Evolutionary conservation across 2,113 vertebrate genomes (phyloP).

Genomic region (Tyrannus savana): DNA sequence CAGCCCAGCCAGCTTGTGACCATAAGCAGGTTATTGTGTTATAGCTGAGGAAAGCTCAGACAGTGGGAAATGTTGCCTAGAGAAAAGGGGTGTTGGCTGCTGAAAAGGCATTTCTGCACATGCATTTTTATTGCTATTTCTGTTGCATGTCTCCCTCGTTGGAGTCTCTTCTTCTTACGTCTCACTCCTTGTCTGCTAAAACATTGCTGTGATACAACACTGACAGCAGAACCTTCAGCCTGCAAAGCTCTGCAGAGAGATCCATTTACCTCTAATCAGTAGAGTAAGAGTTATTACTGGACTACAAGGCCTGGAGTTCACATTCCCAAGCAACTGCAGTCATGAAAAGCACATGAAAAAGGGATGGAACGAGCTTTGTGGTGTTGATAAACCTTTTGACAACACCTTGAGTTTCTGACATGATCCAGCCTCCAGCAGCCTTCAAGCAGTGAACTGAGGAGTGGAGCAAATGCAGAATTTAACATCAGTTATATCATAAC

Average conservation of each 20-base stretch:
- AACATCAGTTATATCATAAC: background rate
- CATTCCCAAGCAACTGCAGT: background rate
- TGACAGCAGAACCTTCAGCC: background rate
- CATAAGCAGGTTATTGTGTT: background rate
- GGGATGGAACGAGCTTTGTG: background rate
- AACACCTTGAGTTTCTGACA: fast-evolving
- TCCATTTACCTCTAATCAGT: background rate
- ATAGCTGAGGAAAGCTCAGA: background rate
- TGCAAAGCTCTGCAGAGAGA: background rate
- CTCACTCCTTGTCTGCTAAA: background rate
- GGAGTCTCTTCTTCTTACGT: background rate
- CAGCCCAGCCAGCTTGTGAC: background rate
- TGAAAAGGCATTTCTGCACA: background rate
- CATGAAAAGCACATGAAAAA: background rate
- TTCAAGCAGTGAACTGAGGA: background rate
- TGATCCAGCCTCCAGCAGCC: background rate
- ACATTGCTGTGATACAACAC: background rate
- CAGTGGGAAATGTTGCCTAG: background rate
- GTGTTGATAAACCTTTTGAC: background rate
- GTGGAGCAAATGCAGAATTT: background rate
- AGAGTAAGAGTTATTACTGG: background rate
- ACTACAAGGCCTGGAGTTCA: background rate
- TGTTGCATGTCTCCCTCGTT: background rate
- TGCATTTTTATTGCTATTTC: background rate
- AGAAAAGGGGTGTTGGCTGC: background rate